phyloP scores from a whole-genome alignment of 2,797 vertebrate genomes.

The Cyprinodon diabolis region DNA sequence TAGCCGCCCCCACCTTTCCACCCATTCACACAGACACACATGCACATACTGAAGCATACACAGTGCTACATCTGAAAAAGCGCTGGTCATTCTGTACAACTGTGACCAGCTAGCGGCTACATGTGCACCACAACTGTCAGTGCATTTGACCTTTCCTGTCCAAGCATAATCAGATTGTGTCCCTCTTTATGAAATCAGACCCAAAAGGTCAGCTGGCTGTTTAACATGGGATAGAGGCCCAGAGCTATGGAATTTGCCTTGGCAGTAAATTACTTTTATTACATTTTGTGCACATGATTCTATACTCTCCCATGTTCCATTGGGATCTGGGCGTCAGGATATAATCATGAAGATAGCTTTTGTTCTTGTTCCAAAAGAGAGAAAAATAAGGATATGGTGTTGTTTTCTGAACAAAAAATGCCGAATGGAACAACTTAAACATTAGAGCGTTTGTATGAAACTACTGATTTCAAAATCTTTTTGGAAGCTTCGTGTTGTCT shows the following conservation, averaged over 20 bases:
- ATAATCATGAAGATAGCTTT: conserved; percentile 64
- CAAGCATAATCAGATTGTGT: conserved; percentile 96
- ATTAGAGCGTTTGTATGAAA: background rate
- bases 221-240: conserved; percentile 90
- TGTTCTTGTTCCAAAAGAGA: conserved; percentile 23
- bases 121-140: conserved; percentile 84
- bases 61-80: conserved; percentile 24
- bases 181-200: conserved; percentile 97
- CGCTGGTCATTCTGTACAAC: conserved; percentile 58
- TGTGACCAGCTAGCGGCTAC: conserved; percentile 84
- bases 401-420: background rate
- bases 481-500: conserved; percentile 4
- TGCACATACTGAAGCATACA: conserved; percentile 33
- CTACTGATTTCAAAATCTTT: background rate
- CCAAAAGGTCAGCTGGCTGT: conserved; percentile 95
- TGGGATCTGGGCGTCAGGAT: conserved; percentile 47
- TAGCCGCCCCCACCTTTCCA: conserved; percentile 42
- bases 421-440: background rate
- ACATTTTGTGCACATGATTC: conserved; percentile 89
- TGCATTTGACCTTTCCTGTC: conserved; percentile 95
- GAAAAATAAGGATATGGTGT: background rate
- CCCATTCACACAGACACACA: conserved; percentile 23
- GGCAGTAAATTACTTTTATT: conserved; percentile 98
- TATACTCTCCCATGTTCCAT: conserved; percentile 56
- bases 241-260: conserved; percentile 96